A percentile compares a stretch with the other conserved stretches of the same genome.
These are phyloP conservation scores for Otolemur crassicaudatus DNA, from an alignment of 2,797 vertebrate species.

Conservation along the genomic window DNA sequence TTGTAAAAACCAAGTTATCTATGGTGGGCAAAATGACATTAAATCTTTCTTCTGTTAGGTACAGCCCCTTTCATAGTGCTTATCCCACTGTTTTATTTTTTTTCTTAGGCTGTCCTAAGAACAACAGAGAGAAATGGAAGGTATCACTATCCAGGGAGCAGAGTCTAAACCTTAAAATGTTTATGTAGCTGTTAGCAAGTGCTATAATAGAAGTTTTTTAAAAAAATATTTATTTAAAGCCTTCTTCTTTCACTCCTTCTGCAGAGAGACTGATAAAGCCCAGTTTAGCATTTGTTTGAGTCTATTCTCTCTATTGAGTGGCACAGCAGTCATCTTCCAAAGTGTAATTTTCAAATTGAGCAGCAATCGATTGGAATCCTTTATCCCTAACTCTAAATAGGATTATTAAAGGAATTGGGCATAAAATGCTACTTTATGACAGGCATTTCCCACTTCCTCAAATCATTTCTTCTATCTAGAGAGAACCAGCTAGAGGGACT, in stretches of 20 bases:
- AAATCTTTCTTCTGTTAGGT: constrained; percentile 45
- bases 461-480: constrained; percentile 78
- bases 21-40: constrained; percentile 36
- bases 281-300: constrained; percentile 74
- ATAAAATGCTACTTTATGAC: constrained; percentile 87
- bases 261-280: constrained; percentile 73
- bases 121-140: constrained; percentile 70
- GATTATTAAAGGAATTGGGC: constrained; percentile 85
- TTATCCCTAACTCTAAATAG: constrained; percentile 88
- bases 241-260: constrained; percentile 82
- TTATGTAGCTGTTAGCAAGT: constrained; percentile 82
- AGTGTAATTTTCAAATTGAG: constrained; percentile 95
- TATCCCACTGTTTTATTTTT: not conserved
- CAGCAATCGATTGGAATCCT: constrained; percentile 92
- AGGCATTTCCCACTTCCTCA: constrained; percentile 86
- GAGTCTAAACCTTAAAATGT: constrained; percentile 79
- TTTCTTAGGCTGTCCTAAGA: constrained; percentile 65
- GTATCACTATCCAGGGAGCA: constrained; percentile 51
- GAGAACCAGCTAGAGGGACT: not conserved
- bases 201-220: constrained; percentile 65
- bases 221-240: constrained; percentile 70
- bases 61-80: not conserved
- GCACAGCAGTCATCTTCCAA: constrained; percentile 89
- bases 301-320: constrained; percentile 88
- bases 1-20: not conserved